Evolutionary conservation across 2,888 invertebrate species (phyloP).

Genomic region (Lamellibrachia satsuma): DNA sequence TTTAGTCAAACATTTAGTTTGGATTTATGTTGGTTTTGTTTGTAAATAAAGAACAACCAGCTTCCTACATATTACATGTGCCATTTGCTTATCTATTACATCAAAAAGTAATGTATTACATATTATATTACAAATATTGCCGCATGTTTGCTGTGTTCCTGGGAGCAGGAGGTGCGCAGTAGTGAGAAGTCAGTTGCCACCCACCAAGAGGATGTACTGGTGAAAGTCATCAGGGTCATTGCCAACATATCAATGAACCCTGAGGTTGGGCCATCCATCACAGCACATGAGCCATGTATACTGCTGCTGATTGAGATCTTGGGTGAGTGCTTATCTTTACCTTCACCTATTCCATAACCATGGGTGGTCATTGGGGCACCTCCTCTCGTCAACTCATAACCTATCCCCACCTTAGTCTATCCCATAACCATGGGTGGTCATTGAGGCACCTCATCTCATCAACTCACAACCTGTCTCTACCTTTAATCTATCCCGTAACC

Average conservation of each 20-base stretch:
- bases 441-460: no score
- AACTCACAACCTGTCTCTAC: no score
- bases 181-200: neutral
- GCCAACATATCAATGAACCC: conserved; percentile 85
- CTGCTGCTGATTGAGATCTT: conserved; percentile 61
- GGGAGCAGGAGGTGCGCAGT: neutral
- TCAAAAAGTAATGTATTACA: neutral
- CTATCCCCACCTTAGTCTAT: no score
- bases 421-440: no score
- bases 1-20: neutral
- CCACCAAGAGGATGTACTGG: conserved; percentile 67
- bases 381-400: no score
- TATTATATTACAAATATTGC: no score
- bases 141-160: neutral
- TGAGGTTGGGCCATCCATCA: conserved; percentile 77
- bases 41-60: neutral
- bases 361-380: no score
- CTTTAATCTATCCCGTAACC: no score
- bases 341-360: no score
- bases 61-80: neutral
- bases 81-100: neutral
- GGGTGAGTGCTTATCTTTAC: conserved; percentile 48
- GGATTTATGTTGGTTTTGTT: no score
- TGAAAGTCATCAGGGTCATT: conserved; percentile 77
- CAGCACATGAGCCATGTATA: conserved; percentile 62